Percentiles rank a stretch among this genome's conserved stretches.
phyloP scores from a whole-genome alignment of 2,113 vertebrate genomes.

The Aplodontia rufa region DNA sequence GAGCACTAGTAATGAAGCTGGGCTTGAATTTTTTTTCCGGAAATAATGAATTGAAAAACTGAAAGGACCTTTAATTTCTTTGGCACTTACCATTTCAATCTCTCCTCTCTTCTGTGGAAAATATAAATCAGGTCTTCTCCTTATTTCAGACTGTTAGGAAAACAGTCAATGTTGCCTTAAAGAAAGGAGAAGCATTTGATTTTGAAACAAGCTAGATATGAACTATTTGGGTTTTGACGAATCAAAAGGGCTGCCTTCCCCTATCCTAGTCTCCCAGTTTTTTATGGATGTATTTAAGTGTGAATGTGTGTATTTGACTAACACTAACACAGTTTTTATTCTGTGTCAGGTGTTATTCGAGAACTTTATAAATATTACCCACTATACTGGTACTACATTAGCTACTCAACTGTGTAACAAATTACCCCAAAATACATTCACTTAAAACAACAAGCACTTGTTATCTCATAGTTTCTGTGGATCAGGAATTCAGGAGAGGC shows the following conservation, averaged over 20 bases:
- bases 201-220: constrained; percentile 33
- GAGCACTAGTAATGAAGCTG: constrained; percentile 66
- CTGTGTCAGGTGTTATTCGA: neutral
- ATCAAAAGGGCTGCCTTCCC: neutral
- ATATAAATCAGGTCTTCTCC: constrained; percentile 65
- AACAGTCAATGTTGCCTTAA: constrained; percentile 44
- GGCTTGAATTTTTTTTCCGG: constrained; percentile 68
- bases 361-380: constrained; percentile 5
- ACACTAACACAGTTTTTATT: neutral
- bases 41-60: constrained; percentile 80
- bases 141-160: constrained; percentile 32
- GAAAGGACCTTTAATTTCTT: constrained; percentile 78
- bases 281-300: neutral
- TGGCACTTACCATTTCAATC: constrained; percentile 64
- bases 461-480: neutral
- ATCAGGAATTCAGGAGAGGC: neutral
- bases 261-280: neutral
- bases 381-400: neutral
- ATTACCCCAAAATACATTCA: neutral
- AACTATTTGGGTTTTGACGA: neutral
- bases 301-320: neutral
- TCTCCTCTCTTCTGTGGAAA: constrained; percentile 49
- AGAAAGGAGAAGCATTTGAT: constrained; percentile 11
- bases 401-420: neutral
- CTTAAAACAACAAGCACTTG: neutral